A percentile compares a stretch with the other conserved stretches of the same genome.
Conservation (phyloP, 2,797 vertebrate species). For the Heteromormyrus szaboi region DNA sequence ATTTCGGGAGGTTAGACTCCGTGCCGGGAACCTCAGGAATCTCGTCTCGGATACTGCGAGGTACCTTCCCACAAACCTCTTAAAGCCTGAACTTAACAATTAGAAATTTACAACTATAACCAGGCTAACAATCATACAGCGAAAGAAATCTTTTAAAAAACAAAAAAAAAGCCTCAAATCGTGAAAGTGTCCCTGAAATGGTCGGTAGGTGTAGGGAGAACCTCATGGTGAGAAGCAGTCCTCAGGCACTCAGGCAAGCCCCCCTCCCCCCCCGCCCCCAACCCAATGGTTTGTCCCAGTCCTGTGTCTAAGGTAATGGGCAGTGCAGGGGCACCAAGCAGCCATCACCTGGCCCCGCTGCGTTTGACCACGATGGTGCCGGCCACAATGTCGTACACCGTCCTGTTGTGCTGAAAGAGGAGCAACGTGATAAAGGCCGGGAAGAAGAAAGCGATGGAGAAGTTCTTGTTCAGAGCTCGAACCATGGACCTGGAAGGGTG, state of each 20-base stretch:
- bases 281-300: constrained; percentile 46
- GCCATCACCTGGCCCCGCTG: constrained; percentile 69
- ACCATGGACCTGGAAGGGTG: constrained; percentile 68
- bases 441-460: constrained; percentile 83
- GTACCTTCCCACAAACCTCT: background rate
- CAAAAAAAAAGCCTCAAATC: background rate
- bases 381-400: constrained; percentile 80
- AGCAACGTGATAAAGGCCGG: constrained; percentile 79
- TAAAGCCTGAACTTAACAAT: background rate
- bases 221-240: background rate
- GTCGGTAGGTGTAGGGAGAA: background rate
- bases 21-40: background rate
- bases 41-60: background rate
- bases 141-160: background rate
- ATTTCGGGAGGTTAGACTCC: background rate
- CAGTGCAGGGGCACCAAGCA: constrained; percentile 29
- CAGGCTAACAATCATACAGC: background rate
- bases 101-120: background rate
- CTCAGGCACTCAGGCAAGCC: constrained; percentile 4
- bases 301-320: constrained; percentile 44
- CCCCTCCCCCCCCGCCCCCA: background rate
- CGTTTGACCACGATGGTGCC: constrained; percentile 81
- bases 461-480: constrained; percentile 82
- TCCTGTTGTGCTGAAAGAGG: constrained; percentile 83
- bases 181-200: background rate